Conservation (phyloP, 2,113 vertebrate genomes). For the Pomatorhinus ruficollis region DNA sequence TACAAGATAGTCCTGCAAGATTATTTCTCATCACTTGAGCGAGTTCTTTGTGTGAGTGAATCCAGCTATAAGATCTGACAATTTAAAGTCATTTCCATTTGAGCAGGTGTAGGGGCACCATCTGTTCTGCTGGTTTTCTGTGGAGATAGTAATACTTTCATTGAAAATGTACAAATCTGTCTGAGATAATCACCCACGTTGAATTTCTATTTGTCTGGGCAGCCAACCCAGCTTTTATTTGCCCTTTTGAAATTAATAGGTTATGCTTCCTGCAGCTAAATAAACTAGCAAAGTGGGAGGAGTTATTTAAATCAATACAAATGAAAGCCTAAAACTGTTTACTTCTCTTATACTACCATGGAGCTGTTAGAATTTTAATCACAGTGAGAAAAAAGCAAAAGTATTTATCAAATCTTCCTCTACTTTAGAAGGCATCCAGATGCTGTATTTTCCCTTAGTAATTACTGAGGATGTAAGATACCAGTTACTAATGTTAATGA, state of each 20-base stretch:
- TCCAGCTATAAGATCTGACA: not conserved
- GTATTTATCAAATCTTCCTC: not conserved
- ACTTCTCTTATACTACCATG: not conserved
- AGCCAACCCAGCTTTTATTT: not conserved
- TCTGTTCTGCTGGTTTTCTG: not conserved
- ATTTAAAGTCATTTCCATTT: not conserved
- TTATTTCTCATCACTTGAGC: not conserved
- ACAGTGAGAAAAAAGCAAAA: not conserved
- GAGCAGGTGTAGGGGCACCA: not conserved
- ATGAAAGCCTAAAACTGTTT: not conserved
- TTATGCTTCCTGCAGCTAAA: not conserved
- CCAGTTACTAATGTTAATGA: not conserved
- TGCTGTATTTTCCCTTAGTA: not conserved
- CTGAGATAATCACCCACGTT: not conserved
- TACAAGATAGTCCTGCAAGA: not conserved
- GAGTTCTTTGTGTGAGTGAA: not conserved
- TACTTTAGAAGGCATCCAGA: not conserved
- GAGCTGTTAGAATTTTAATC: not conserved
- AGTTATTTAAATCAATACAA: not conserved
- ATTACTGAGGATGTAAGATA: not conserved
- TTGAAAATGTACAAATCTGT: not conserved
- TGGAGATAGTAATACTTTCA: not conserved
- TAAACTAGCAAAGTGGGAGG: not conserved
- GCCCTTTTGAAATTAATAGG: not conserved
- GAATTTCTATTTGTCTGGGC: not conserved